Evolutionary conservation across 2,888 invertebrate genomes (phyloP), one percentile per base, ranked within the genome.

Genomic region (Harpalus rufipes): DNA sequence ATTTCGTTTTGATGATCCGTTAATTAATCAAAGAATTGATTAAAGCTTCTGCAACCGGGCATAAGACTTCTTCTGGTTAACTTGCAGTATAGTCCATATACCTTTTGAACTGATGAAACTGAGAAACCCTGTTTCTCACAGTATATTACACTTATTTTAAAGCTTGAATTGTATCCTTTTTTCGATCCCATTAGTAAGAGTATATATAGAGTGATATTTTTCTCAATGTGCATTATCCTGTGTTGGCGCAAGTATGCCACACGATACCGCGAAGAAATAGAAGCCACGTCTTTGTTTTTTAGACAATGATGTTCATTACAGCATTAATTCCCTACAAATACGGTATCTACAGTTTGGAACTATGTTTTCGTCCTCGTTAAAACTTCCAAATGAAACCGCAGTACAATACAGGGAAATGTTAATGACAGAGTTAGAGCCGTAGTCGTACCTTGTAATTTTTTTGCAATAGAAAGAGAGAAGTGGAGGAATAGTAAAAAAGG

Each of bases 401-500:
- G 59, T 16, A 18, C 63, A 63, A 63, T 63, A 63, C 63, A 5
- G 21, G 18, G 18, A 63, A 63, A 63, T 63, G 63, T 25, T 63
- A 63, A 63, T 63, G 63, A 63, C 63, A 63, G 63, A 63, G 18
- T 10, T 63, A 63, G 10, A 63, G 63, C 12, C 7, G 63, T 12
- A 63, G 63, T 21, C 16, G 63, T 12, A 63, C 63, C 25, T 21
- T 63, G 25, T 25, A 61, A 25, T 25, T 63, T 63, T 63, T 63
- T 63, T 32, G 32, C 32, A 32, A 6, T 32, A 32, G 32, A 32
- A 32, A 32, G 32, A 32, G 32, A 32, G 63, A 18, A 12, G 18
- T 18, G 21, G 63, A 63, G 12, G 63, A 21, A 12, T 16, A 12
- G 63, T 63, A 63, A 68, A 68, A 68, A 68, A 68, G 68, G 68